These are phyloP conservation scores for Apodemia zela DNA, from an alignment of 2,888 invertebrate genomes.

Conservation along the genomic window DNA sequence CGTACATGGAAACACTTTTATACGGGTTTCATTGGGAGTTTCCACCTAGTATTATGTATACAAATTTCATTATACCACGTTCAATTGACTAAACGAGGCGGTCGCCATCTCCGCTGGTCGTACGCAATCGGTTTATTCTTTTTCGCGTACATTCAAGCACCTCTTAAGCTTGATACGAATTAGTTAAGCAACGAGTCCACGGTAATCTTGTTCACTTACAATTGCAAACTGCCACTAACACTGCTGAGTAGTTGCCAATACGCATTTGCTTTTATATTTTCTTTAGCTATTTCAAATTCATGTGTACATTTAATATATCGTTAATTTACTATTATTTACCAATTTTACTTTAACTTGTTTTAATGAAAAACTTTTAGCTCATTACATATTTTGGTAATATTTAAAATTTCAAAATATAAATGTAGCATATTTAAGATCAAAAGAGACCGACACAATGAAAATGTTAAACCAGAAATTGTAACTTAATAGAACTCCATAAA, in stretches of 20 bases:
- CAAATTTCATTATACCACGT: slow-evolving; percentile 55
- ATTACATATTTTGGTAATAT: background rate
- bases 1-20: slow-evolving; percentile 61
- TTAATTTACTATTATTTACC: too few relatives aligned
- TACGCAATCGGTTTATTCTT: slow-evolving; percentile 49
- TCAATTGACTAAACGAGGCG: slow-evolving; percentile 52
- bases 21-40: slow-evolving; percentile 41
- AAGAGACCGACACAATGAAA: background rate
- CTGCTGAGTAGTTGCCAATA: slow-evolving; percentile 59
- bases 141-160: slow-evolving; percentile 44
- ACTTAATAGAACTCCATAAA: slow-evolving; percentile 11
- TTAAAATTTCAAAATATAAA: slow-evolving; percentile 1
- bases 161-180: slow-evolving; percentile 62
- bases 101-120: slow-evolving; percentile 38
- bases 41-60: slow-evolving; percentile 45
- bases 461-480: background rate
- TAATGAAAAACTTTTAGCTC: background rate
- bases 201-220: slow-evolving; percentile 64
- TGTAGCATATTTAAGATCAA: background rate
- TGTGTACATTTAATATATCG: background rate
- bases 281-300: slow-evolving; percentile 33
- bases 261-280: slow-evolving; percentile 48
- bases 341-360: background rate
- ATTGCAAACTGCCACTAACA: slow-evolving; percentile 62
- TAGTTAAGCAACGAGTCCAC: slow-evolving; percentile 61